A percentile compares a stretch with the other conserved stretches of the same genome.
These are phyloP conservation scores for Volucella inflata DNA, from an alignment of 2,888 invertebrate genomes.

Conservation along the genomic window DNA sequence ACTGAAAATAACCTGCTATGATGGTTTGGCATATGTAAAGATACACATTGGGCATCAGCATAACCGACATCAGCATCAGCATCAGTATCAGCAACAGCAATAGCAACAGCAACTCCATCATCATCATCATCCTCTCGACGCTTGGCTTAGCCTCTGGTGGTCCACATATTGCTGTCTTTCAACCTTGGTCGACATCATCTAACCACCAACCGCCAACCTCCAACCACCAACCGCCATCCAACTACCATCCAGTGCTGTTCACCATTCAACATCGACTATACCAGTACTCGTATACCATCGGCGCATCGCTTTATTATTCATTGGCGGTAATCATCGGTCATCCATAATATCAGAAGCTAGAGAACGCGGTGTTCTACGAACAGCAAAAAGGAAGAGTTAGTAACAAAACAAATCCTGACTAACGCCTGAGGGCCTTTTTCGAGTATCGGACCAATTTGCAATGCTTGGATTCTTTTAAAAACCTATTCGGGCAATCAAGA, in stretches of 20 bases:
- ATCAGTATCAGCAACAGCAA: slow-evolving; percentile 56
- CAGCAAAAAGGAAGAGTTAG: slow-evolving; percentile 48
- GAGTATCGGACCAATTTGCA: slow-evolving; percentile 74
- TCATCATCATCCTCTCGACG: slow-evolving; percentile 74
- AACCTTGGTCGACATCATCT: slow-evolving; percentile 27
- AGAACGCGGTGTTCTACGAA: slow-evolving; percentile 64
- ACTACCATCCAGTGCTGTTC: no score
- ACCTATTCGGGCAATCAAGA: slow-evolving; percentile 73
- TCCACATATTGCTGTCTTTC: slow-evolving; percentile 60
- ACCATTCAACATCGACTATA: no score
- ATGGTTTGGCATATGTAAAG: slow-evolving; percentile 71
- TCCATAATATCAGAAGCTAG: slow-evolving; percentile 76
- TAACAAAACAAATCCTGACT: slow-evolving; percentile 73
- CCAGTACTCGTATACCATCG: no score
- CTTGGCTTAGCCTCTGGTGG: slow-evolving; percentile 75
- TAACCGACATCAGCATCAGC: slow-evolving; percentile 42
- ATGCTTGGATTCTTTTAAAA: slow-evolving; percentile 69
- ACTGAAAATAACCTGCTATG: slow-evolving; percentile 65
- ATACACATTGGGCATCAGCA: slow-evolving; percentile 69
- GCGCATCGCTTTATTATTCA: slow-evolving; percentile 71
- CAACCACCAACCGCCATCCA: slow-evolving; percentile 30
- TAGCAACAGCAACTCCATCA: slow-evolving; percentile 70
- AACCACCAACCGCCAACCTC: slow-evolving; percentile 9
- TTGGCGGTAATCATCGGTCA: slow-evolving; percentile 75
- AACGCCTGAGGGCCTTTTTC: slow-evolving; percentile 62